Conservation (phyloP, 2,113 vertebrate genomes). For the Xenus cinereus region DNA sequence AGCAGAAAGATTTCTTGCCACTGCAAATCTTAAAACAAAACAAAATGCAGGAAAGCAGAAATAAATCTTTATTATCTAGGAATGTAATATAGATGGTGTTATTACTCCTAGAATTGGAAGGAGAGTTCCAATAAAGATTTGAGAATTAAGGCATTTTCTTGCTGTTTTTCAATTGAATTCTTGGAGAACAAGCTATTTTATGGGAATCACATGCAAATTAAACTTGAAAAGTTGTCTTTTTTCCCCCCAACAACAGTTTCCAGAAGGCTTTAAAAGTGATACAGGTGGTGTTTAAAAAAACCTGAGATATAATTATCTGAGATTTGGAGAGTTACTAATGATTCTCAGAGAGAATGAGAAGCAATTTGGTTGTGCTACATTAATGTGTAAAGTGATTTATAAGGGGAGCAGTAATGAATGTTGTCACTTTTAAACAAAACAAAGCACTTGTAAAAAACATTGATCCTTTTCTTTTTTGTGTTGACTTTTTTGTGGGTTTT, state of each 20-base stretch:
- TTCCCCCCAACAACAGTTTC: neutral
- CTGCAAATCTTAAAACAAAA: neutral
- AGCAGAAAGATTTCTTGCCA: neutral
- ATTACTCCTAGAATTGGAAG: neutral
- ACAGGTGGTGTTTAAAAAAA: neutral
- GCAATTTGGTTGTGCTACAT: neutral
- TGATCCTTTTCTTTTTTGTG: neutral
- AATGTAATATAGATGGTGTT: neutral
- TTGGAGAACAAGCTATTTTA: neutral
- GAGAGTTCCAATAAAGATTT: neutral
- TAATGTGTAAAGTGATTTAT: slow-evolving; percentile 25
- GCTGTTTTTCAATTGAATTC: neutral
- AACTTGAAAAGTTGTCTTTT: neutral
- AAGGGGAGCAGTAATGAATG: neutral
- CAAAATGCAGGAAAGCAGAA: neutral
- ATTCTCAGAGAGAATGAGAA: neutral
- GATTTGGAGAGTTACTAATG: neutral
- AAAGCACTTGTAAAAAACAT: neutral
- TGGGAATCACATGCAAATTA: neutral
- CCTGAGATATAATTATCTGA: neutral
- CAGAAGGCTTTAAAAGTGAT: neutral
- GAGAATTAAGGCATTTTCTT: neutral
- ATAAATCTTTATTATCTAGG: neutral
- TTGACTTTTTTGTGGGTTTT: too few relatives aligned
- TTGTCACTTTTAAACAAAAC: slow-evolving; percentile 26